Percentiles rank a stretch among this genome's conserved stretches.
These are phyloP conservation scores for Epirrita christyi DNA, from an alignment of 2,888 invertebrate species.

Conservation along the genomic window DNA sequence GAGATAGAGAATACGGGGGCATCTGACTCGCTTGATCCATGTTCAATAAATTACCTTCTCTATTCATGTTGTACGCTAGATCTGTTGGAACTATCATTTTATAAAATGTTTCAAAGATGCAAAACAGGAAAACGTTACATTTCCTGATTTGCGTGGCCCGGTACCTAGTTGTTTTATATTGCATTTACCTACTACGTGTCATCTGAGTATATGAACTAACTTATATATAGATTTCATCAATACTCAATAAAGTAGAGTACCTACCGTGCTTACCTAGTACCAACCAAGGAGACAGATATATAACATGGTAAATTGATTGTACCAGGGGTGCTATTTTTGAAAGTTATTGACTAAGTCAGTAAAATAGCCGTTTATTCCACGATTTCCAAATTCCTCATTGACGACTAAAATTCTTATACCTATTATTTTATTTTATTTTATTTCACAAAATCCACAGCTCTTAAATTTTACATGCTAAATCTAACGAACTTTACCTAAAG, in stretches of 20 bases:
- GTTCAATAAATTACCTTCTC: neutral
- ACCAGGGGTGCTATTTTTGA: too few species aligned
- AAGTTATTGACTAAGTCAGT: too few species aligned
- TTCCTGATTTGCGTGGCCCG: constrained; percentile 34
- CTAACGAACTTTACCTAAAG: too few species aligned
- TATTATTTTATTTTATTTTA: too few species aligned
- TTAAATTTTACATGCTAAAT: too few species aligned
- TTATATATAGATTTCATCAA: constrained; percentile 12
- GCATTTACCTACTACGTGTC: constrained; percentile 20
- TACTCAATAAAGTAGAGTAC: neutral
- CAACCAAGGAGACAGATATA: too few species aligned
- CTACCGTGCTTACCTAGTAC: neutral
- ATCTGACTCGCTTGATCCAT: neutral
- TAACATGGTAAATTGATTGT: too few species aligned
- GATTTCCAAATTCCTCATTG: too few species aligned
- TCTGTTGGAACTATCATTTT: neutral
- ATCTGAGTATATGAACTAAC: constrained; percentile 4
- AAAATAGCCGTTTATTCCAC: too few species aligned
- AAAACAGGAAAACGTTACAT: constrained; percentile 32
- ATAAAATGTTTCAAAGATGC: constrained; percentile 21
- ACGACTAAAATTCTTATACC: too few species aligned
- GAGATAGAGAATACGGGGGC: too few species aligned
- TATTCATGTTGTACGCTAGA: neutral
- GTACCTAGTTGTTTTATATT: constrained; percentile 20
- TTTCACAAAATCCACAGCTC: too few species aligned